Percentiles rank a stretch among this genome's conserved stretches.
Evolutionary conservation across 2,888 invertebrate genomes (phyloP).

Genomic region (Capitulum mitella): DNA sequence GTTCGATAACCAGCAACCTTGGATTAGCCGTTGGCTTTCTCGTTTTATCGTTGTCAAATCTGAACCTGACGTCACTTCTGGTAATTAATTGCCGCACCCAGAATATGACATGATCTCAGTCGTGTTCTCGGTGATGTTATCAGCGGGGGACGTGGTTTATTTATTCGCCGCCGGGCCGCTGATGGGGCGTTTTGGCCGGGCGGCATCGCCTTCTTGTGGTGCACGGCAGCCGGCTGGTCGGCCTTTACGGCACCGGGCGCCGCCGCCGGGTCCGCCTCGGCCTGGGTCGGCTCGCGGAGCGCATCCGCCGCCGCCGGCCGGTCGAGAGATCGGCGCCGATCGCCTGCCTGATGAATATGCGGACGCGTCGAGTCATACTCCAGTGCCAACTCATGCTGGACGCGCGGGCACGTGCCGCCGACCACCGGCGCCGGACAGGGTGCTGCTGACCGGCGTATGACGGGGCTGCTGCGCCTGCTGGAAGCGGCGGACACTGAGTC

Average conservation of each 20-base stretch:
- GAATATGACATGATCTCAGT: slow-evolving; percentile 12
- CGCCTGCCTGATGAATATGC: background rate
- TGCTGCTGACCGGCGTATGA: too few species aligned
- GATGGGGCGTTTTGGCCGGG: background rate
- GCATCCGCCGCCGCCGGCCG: background rate
- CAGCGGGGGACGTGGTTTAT: background rate
- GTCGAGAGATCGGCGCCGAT: too few species aligned
- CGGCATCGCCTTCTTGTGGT: background rate
- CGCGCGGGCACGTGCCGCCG: too few species aligned
- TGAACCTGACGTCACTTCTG: background rate
- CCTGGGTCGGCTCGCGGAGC: background rate
- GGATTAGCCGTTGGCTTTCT: too few species aligned
- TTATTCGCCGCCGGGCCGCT: background rate
- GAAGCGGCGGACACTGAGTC: too few species aligned
- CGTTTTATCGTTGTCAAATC: too few species aligned
- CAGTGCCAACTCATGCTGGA: background rate
- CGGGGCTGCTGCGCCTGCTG: too few species aligned
- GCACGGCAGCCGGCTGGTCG: background rate
- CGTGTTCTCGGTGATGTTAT: background rate
- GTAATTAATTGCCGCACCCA: background rate
- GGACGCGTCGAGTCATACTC: background rate
- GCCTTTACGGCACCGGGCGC: background rate
- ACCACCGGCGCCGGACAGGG: too few species aligned
- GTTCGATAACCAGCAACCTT: too few species aligned
- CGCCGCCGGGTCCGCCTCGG: background rate